Percentiles rank a stretch among this genome's conserved stretches.
These are phyloP conservation scores for Amblyteles armatorius DNA, from an alignment of 2,888 invertebrate species.

Conservation along the genomic window DNA sequence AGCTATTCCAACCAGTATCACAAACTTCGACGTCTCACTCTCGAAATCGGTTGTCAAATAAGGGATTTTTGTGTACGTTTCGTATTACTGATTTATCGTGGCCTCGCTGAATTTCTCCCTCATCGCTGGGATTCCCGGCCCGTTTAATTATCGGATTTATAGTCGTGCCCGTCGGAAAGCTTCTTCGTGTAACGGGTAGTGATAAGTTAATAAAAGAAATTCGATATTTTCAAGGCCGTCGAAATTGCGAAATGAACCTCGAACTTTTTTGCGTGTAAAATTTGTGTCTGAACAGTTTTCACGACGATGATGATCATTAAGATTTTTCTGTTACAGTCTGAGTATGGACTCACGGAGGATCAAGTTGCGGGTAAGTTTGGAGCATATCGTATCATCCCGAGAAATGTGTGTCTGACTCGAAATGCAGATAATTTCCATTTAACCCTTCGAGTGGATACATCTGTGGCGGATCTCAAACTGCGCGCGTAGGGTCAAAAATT, in stretches of 20 bases:
- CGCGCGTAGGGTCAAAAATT: no score
- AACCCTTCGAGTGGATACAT: not conserved
- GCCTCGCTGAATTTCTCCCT: not conserved
- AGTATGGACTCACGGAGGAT: constrained; percentile 95
- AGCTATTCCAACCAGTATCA: constrained; percentile 80
- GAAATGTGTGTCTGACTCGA: not conserved
- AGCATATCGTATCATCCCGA: not conserved
- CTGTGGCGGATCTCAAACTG: no score
- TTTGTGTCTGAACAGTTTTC: not conserved
- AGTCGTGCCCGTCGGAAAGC: constrained; percentile 1
- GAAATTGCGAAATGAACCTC: not conserved
- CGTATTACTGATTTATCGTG: constrained; percentile 17
- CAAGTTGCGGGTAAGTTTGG: constrained; percentile 92
- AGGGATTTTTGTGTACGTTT: constrained; percentile 79
- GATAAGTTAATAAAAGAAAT: not conserved
- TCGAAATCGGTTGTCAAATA: constrained; percentile 78
- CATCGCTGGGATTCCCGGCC: not conserved
- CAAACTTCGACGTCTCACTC: constrained; percentile 78
- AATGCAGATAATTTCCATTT: constrained; percentile 33
- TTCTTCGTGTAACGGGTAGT: not conserved
- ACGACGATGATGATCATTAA: constrained; percentile 29
- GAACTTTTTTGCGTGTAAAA: constrained; percentile 2
- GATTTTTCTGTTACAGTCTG: constrained; percentile 88
- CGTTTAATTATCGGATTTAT: not conserved
- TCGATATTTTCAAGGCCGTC: not conserved